Evolutionary conservation across 2,113 vertebrate genomes (phyloP), one percentile per base, ranked within the genome.

Genomic region (Corvus moneduloides): DNA sequence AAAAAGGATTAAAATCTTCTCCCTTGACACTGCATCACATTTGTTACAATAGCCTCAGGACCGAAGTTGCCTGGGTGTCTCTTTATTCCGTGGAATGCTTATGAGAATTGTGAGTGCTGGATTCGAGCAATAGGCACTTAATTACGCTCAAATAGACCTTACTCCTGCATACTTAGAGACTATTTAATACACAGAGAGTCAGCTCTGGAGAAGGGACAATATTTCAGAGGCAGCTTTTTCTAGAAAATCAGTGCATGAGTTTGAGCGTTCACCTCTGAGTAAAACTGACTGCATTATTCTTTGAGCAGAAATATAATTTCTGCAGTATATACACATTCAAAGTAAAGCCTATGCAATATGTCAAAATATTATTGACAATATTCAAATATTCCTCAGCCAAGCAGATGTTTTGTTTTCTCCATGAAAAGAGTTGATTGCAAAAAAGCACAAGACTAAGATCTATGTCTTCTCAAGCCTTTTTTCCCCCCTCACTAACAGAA

Each of bases 101-200:
- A 35, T 10, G 43, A 89, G 49, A 87, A 82, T 12, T 1, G 0
- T 10, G 21, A 4, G 0, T 33, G 49, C 72, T 88, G 79, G 52
- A 64, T 0, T 39, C 35, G 72, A 37, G 87, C 37, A 89, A 77
- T 51, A 58, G 26, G 35, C 35, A 59, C 58, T 89, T 84, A 64
- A 93, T 93, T 91, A 76, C n/a, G 71, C 63, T 87, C 13, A 96
- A 79, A 93, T 15, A 58, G 22, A 62, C 71, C 66, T 93, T 73
- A 49, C 15, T 73, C 43, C 63, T 71, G n/a, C 41, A 41, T 52
- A 33, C 21, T 51, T 11, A 32, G 18, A 44, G 8, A 66, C 33
- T 39, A 35, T 30, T 51, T 52, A 71, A 80, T 27, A n/a, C 17
- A 84, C 22, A 69, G n/a, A 69, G 28, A 88, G 37, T 28, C 44